phyloP scores from a whole-genome alignment of 2,113 vertebrate species.

The Aviceda subcristata region DNA sequence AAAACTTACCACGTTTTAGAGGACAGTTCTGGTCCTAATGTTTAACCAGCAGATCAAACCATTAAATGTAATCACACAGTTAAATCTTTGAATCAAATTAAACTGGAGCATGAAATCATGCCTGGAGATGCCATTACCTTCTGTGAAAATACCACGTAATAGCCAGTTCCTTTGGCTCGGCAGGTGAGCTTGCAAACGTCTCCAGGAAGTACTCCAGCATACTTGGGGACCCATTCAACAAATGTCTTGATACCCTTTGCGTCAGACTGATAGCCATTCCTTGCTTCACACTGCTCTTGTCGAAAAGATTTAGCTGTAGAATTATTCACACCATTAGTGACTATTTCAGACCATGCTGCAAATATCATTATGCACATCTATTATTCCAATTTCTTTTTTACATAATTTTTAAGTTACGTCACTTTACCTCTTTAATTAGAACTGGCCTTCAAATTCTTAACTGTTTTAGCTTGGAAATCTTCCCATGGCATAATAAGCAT shows the following conservation, averaged over 20 bases:
- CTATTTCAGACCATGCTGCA: neutral
- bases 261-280: slow-evolving; percentile 96
- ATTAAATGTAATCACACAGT: neutral
- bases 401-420: neutral
- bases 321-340: slow-evolving; percentile 11
- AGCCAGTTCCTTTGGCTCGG: slow-evolving; percentile 94
- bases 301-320: slow-evolving; percentile 89
- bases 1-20: neutral
- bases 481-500: neutral
- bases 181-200: slow-evolving; percentile 96
- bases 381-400: neutral
- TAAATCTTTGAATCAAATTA: neutral
- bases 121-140: slow-evolving; percentile 77
- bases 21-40: neutral
- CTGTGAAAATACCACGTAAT: slow-evolving; percentile 96
- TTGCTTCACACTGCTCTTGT: slow-evolving; percentile 93
- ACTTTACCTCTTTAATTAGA: neutral
- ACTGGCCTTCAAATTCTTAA: neutral
- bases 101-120: neutral
- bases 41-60: neutral
- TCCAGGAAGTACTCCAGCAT: slow-evolving; percentile 88
- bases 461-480: neutral
- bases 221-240: slow-evolving; percentile 97
- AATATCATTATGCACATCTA: neutral
- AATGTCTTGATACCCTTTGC: slow-evolving; percentile 94